Evolutionary conservation across 2,888 invertebrate species (phyloP), one percentile per base, ranked within the genome.

Genomic region (Melikaiella ostensackeni): DNA sequence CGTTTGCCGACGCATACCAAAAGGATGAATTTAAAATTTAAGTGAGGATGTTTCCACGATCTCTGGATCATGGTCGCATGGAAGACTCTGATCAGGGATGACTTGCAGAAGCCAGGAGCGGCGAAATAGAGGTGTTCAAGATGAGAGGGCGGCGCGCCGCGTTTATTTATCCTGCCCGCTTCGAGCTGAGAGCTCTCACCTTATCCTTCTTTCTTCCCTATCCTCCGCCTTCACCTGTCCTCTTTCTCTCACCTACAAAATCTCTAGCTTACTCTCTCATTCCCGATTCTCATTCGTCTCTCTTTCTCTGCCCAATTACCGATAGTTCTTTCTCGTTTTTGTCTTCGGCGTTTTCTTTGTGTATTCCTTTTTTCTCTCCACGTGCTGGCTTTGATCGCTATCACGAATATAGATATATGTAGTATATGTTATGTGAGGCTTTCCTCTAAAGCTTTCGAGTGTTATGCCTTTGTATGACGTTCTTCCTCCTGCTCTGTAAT

Each of bases 101-200:
- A 88, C 87, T 88, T 87, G 87, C 86, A 81, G 80, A 81, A 80
- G 79, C 80, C 78, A 77, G 78, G 75, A 83, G 88, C 87, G 87
- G 88, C 84, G 88, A 88, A 88, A 89, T 88, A 89, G 89, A 89
- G 89, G 89, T 87, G 89, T 89, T 84, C 86, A 83, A 90, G 89
- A 90, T 90, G 90, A 90, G 89, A 90, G 88, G 89, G 90, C 90
- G 88, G 89, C 88, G 84, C 85, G 86, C 88, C 87, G 88, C 89
- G 89, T 89, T 90, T 90, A 90, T 90, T 90, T 90, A 90, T 89
- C 90, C 89, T 90, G 86, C 87, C 89, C 85, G 89, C 79, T 82
- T 79, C 21, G 63, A 75, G 79, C 84, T 84, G 80, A 81, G 81
- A 81, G 81, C 84, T 81, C 80, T 79, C 79, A 59, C 57, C 38